Percentiles rank a stretch among this genome's conserved stretches.
phyloP scores from a whole-genome alignment of 2,113 vertebrate species.

The Vidua macroura region DNA sequence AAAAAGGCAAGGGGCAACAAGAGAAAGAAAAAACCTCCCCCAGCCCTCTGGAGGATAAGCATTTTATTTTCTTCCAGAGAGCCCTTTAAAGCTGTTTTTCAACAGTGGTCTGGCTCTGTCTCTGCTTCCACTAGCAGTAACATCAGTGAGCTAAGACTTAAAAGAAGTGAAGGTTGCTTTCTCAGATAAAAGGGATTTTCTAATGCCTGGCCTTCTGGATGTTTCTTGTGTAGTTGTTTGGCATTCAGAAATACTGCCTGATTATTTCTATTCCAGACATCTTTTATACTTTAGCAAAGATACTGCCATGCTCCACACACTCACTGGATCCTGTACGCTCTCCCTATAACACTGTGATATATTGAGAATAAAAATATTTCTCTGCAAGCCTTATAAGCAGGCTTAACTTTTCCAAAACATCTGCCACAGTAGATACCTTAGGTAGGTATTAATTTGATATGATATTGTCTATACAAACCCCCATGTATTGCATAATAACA shows the following conservation, averaged over 20 bases:
- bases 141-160: not conserved
- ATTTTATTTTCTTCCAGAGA: not conserved
- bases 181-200: constrained; percentile 7
- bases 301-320: not conserved
- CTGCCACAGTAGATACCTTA: not conserved
- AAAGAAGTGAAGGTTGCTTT: not conserved
- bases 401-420: not conserved
- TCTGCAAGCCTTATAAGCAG: not conserved
- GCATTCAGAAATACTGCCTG: not conserved
- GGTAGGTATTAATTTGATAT: not conserved
- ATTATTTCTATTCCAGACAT: not conserved
- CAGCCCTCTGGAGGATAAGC: not conserved
- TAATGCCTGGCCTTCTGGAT: not conserved
- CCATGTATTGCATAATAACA: not conserved
- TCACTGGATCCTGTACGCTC: not conserved
- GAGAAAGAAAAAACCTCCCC: not conserved
- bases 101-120: not conserved
- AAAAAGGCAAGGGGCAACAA: not conserved
- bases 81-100: not conserved
- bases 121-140: not conserved
- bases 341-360: not conserved
- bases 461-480: not conserved
- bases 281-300: not conserved
- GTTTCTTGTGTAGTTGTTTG: not conserved
- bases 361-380: not conserved